Evolutionary conservation across 2,888 invertebrate species (phyloP).

Genomic region (Pollenia amentaria): DNA sequence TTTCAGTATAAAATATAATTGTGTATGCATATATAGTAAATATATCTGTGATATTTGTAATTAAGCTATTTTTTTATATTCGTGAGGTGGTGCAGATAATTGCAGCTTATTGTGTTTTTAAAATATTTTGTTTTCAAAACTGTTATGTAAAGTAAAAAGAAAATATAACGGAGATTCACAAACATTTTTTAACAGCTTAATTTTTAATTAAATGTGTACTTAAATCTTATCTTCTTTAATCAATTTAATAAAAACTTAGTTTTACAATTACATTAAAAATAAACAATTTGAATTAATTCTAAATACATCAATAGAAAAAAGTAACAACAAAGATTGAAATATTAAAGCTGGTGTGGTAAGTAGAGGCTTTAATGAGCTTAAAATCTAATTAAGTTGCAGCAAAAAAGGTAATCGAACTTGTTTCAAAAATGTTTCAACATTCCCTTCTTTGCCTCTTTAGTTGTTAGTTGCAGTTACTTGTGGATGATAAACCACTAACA

Average conservation of each 20-base stretch:
- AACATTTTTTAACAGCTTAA: not conserved
- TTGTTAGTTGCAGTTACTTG: constrained; percentile 82
- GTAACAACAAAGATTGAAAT: constrained; percentile 32
- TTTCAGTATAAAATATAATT: constrained; percentile 27
- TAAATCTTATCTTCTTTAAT: too few species aligned
- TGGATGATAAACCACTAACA: constrained; percentile 72
- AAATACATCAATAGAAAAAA: constrained; percentile 35
- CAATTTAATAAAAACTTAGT: constrained; percentile 17
- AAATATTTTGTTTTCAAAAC: not conserved
- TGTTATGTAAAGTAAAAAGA: not conserved
- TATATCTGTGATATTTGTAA: constrained; percentile 3
- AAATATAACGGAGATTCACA: not conserved
- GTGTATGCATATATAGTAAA: not conserved
- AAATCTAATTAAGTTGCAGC: constrained; percentile 76
- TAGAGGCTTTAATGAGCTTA: constrained; percentile 49
- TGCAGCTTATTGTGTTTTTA: constrained; percentile 5
- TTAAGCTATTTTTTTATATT: constrained; percentile 27
- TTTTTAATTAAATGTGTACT: not conserved
- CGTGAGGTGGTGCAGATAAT: constrained; percentile 16
- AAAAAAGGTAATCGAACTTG: constrained; percentile 78
- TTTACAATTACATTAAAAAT: not conserved
- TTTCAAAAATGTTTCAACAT: constrained; percentile 77
- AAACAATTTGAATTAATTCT: constrained; percentile 14
- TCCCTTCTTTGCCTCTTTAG: constrained; percentile 84
- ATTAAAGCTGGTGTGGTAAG: constrained; percentile 35